phyloP scores from a whole-genome alignment of 2,113 vertebrate species.

The Tautogolabrus adspersus region DNA sequence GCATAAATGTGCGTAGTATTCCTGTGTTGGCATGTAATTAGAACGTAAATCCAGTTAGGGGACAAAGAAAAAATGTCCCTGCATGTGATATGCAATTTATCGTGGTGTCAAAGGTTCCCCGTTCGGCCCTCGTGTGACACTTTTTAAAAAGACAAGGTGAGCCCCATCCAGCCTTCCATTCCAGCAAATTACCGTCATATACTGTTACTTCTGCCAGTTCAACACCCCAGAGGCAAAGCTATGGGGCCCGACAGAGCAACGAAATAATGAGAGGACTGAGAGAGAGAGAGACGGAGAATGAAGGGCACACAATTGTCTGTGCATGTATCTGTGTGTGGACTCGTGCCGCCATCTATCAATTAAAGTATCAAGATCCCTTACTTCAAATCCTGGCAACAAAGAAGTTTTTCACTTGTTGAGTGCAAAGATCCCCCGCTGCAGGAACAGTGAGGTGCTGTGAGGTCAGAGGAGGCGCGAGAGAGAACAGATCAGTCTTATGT shows the following conservation, averaged over 20 bases:
- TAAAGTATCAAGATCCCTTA: slow-evolving; percentile 28
- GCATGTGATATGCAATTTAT: slow-evolving; percentile 37
- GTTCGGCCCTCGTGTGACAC: slow-evolving; percentile 32
- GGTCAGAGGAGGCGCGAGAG: slow-evolving; percentile 49
- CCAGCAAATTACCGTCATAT: slow-evolving; percentile 68
- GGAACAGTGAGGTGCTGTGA: slow-evolving; percentile 38
- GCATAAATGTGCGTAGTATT: neutral
- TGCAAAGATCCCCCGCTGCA: slow-evolving; percentile 36
- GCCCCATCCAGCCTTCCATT: slow-evolving; percentile 59
- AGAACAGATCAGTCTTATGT: slow-evolving; percentile 59
- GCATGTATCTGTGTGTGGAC: slow-evolving; percentile 24
- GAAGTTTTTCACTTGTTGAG: slow-evolving; percentile 53
- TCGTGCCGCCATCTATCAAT: slow-evolving; percentile 52
- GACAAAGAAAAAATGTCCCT: neutral
- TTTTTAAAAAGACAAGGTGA: slow-evolving; percentile 55
- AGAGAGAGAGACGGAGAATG: slow-evolving; percentile 31
- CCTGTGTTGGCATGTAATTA: slow-evolving; percentile 24
- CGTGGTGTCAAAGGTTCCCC: slow-evolving; percentile 30
- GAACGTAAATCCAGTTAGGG: neutral
- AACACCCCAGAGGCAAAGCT: slow-evolving; percentile 60
- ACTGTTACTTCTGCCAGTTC: slow-evolving; percentile 63
- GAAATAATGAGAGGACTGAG: slow-evolving; percentile 60
- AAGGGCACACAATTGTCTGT: slow-evolving; percentile 9
- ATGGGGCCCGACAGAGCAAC: slow-evolving; percentile 60
- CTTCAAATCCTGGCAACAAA: slow-evolving; percentile 60